Evolutionary conservation across 2,797 vertebrate species (phyloP).

Genomic region (Dermochelys coriacea): DNA sequence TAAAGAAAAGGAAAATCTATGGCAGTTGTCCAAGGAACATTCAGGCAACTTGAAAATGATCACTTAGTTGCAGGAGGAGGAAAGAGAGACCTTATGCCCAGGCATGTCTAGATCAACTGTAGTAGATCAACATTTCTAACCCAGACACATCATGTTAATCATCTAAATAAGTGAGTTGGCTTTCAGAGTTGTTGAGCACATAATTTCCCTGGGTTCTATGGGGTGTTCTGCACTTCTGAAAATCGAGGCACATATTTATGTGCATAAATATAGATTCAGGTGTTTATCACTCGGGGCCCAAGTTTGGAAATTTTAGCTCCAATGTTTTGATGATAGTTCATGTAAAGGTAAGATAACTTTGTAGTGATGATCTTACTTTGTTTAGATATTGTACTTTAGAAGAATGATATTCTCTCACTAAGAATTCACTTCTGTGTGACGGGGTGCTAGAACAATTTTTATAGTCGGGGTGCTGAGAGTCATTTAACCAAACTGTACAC

Average conservation of each 20-base stretch:
- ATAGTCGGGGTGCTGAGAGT: too few relatives aligned
- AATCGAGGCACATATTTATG: not conserved
- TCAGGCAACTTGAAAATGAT: not conserved
- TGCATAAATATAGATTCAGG: not conserved
- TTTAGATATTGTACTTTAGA: fast-evolving
- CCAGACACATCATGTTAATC: not conserved
- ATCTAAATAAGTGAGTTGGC: not conserved
- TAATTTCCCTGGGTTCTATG: not conserved
- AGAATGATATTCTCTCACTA: not conserved
- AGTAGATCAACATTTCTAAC: not conserved
- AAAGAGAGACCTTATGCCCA: not conserved
- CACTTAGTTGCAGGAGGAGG: not conserved
- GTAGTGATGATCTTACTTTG: fast-evolving
- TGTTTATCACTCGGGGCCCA: not conserved
- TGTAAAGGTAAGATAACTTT: not conserved
- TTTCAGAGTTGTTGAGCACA: not conserved
- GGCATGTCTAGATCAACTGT: not conserved
- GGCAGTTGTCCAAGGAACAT: slow-evolving; percentile 19
- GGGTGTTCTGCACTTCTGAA: not conserved
- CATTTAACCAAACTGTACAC: too few relatives aligned
- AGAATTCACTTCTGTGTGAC: not conserved
- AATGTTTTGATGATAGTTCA: not conserved
- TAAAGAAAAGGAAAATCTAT: not conserved
- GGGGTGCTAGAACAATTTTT: too few relatives aligned
- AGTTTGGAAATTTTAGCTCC: not conserved